Base-by-base conservation (phyloP, 2,888 invertebrate genomes). In the Agriopis aurantiaria region DNA sequence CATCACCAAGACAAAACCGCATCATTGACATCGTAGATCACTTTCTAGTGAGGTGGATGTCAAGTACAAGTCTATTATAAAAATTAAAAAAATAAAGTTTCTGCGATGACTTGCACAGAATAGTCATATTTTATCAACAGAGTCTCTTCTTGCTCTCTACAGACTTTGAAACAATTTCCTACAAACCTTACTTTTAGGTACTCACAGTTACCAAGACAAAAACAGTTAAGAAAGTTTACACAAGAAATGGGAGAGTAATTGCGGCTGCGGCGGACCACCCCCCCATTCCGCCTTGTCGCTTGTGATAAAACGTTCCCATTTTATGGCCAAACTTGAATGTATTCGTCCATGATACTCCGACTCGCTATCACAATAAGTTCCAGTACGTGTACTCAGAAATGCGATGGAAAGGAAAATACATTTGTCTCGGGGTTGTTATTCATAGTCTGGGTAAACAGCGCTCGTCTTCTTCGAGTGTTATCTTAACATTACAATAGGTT, bases 401-500 rank as follows among this genome's bases (percentile, higher is more conserved):
- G 72, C 74, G 69, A 79, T 77, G 75, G 72, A 78, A 74, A 74
- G 75, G 72, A 69, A 75, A 75, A 78, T 74, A 73, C 65, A 75
- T 76, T 74, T 69, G 65, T 63, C 64, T 68, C 53, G 65, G 45
- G 71, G 66, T 58, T 79, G 72, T 77, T 76, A 70, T 73, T 73
- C 73, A 69, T 60, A 70, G 66, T 71, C 71, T 71, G 51, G 40
- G 74, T 68, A 77, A 68, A 69, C 67, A 75, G 64, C 72, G 63
- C 56, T 71, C 65, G 59, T 64, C 69, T 71, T 75, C 72, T 75
- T 70, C 57, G 71, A 72, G 67, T 80, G 82, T 81, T 87, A 86
- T 88, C 85, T 86, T 87, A 79, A 82, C 83, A 80, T 77, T 82
- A 79, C 82, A 80, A 82, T 85, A 82, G 75, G 76, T 79, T 79